phyloP scores from a whole-genome alignment of 2,113 vertebrate genomes.

The Orcinus orca region DNA sequence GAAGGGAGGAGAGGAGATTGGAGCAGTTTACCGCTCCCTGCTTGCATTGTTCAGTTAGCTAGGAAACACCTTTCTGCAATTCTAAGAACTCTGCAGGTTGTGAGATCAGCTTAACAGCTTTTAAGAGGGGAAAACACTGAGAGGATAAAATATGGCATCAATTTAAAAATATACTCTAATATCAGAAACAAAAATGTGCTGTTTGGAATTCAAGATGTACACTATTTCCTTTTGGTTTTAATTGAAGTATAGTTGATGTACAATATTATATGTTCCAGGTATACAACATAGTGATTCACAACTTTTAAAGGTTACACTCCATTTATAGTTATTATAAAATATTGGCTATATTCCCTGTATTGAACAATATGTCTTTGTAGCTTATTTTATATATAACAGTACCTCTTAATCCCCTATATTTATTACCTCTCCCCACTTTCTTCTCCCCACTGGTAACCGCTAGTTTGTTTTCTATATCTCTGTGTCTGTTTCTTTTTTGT shows the following conservation, averaged over 20 bases:
- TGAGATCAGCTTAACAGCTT: neutral
- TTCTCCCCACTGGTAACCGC: neutral
- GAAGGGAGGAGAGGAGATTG: neutral
- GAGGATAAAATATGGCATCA: neutral
- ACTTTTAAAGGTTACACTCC: neutral
- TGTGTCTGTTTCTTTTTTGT: neutral
- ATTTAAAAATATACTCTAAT: neutral
- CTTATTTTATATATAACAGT: neutral
- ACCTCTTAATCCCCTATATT: neutral
- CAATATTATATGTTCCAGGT: neutral
- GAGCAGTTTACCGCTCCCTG: neutral
- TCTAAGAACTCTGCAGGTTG: neutral
- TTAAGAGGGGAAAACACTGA: neutral
- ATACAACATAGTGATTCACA: neutral
- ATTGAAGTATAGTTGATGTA: neutral
- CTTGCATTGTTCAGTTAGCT: neutral
- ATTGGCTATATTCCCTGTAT: neutral
- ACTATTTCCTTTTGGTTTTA: neutral
- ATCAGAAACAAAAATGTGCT: neutral
- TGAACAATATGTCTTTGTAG: neutral
- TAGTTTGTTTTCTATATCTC: neutral
- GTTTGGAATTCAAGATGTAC: neutral
- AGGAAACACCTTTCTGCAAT: neutral
- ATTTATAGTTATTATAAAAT: neutral
- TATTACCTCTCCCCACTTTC: fast-evolving